phyloP scores from a whole-genome alignment of 2,113 vertebrate genomes.

The Varanus salvator region DNA sequence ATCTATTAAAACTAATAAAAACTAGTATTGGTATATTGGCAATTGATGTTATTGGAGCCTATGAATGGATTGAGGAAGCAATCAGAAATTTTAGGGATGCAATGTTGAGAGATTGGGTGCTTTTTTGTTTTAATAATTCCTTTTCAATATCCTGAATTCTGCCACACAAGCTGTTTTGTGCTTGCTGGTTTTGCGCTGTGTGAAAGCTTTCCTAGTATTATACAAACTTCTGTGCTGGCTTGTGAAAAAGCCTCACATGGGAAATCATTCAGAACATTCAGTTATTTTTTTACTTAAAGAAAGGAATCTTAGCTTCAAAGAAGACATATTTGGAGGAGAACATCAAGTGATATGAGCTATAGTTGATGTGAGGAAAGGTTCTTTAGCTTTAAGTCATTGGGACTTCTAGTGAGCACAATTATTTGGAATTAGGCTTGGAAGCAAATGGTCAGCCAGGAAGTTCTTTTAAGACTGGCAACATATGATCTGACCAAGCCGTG shows the following conservation, averaged over 20 bases:
- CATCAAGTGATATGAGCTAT: neutral
- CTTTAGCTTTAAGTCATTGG: neutral
- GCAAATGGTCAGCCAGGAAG: neutral
- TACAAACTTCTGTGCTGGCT: too few relatives aligned
- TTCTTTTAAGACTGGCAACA: neutral
- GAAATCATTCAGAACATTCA: neutral
- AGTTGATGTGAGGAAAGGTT: neutral
- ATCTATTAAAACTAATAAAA: constrained; percentile 29
- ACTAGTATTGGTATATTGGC: constrained; percentile 43
- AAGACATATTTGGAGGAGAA: neutral
- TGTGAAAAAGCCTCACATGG: neutral
- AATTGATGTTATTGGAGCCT: constrained; percentile 42
- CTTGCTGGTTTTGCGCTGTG: neutral
- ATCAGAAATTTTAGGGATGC: neutral
- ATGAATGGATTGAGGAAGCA: neutral
- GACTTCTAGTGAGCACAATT: neutral
- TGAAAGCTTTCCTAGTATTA: neutral
- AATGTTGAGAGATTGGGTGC: neutral
- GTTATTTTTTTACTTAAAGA: neutral
- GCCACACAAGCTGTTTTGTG: neutral
- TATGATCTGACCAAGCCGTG: neutral
- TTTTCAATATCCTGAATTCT: neutral
- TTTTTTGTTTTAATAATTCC: neutral
- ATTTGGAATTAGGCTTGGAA: neutral
- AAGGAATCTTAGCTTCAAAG: neutral